Evolutionary conservation across 2,797 vertebrate genomes (phyloP), one percentile per base, ranked within the genome.

Genomic region (Picus viridis): DNA sequence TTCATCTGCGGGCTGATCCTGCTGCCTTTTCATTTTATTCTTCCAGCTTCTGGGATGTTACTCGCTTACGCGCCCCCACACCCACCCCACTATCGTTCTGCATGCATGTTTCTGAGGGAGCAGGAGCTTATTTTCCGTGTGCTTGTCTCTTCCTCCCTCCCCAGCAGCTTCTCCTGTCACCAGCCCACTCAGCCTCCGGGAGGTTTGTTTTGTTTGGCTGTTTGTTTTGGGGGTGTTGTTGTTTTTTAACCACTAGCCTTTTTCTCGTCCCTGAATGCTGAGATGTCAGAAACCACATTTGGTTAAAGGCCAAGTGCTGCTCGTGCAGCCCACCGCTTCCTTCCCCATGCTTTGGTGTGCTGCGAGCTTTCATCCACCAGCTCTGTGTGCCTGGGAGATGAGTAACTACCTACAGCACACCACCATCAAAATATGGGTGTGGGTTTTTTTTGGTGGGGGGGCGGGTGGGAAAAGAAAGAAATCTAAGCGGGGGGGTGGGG

Each of bases 1-100:
- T 98, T 98, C 97, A 98, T 98, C 97, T 97, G 76, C 54, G 14
- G 93, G 93, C 96, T 96, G 96, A 96, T 97, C 94, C 92, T 95
- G 90, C 95, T 96, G 95, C 95, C 95, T 97, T 97, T 97, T 97
- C 93, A 96, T 97, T 95, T 96, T 96, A 95, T 96, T 96, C 94
- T 95, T 94, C 87, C 83, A 96, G 90, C 83, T 95, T 93, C 76
- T 76, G 95, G 91, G 95, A 94, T 91, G 94, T 88, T 96, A 89
- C 92, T 93, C 78, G 86, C 92, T 88, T 94, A 75, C 86, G 86
- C 54, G 16, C 85, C 96, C 96, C 94, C 63, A 36, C 89, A 91
- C 86, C 88, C 77, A 88, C 83, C 91, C 85, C 0, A 1, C 74
- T 90, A 90, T 88, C 90, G 85, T 76, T 93, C 93, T 34, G 67